These are phyloP conservation scores for Crocidura indochinensis DNA, from an alignment of 2,797 vertebrate genomes.

Conservation along the genomic window DNA sequence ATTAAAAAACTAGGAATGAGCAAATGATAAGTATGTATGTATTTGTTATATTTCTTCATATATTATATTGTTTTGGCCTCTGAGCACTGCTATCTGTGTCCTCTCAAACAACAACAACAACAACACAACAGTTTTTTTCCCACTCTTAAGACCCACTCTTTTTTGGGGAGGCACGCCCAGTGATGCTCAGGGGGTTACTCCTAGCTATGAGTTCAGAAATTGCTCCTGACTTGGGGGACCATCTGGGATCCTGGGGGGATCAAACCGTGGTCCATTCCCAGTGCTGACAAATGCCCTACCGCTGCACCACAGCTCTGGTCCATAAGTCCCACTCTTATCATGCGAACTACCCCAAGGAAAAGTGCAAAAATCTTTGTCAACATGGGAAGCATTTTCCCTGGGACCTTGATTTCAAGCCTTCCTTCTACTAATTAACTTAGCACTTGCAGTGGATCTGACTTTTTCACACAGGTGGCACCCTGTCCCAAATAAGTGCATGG, in stretches of 20 bases:
- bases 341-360: neutral
- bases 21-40: neutral
- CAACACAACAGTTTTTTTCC: too few relatives aligned
- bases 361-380: neutral
- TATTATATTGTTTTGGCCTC: neutral
- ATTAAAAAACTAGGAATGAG: neutral
- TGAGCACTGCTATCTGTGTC: too few relatives aligned
- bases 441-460: neutral
- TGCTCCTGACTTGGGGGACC: too few relatives aligned
- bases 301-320: too few relatives aligned
- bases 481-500: neutral
- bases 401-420: neutral
- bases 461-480: neutral
- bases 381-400: neutral
- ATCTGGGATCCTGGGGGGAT: too few relatives aligned
- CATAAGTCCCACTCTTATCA: neutral
- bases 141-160: too few relatives aligned
- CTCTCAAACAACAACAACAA: too few relatives aligned
- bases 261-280: too few relatives aligned
- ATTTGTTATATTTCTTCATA: conserved; percentile 33
- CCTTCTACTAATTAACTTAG: conserved; percentile 45
- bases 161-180: neutral
- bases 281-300: too few relatives aligned
- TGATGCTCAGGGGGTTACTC: too few relatives aligned
- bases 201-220: too few relatives aligned